Evolutionary conservation across 2,888 invertebrate genomes (phyloP), one percentile per base, ranked within the genome.

Genomic region (Cynaeus angustus): DNA sequence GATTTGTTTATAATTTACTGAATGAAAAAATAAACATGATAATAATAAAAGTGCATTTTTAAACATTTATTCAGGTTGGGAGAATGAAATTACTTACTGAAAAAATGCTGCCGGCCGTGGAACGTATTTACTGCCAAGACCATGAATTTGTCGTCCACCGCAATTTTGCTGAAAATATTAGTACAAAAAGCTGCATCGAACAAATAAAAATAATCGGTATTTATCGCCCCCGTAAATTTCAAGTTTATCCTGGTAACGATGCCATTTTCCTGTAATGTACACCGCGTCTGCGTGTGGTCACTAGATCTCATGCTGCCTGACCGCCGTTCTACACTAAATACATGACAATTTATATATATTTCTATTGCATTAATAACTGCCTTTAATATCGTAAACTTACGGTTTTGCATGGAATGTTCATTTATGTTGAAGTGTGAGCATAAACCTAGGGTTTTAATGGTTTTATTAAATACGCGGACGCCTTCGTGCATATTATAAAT

Each of bases 391-490:
- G 77, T 78, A 77, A 76, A 77, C 69, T 74, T 65, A 62, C 72
- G 73, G 69, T 75, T 78, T 75, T 71, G 74, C 74, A 71, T 68
- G 77, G 76, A 75, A 78, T 77, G 76, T 78, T 77, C 80, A 78
- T 77, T 79, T 77, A 77, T 71, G 78, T 67, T 74, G 76, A 79
- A 78, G 79, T 81, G 79, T 77, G 78, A 80, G 77, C 79, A 79
- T 81, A 81, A 81, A 80, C 69, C 78, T 72, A 75, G 68, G 50
- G 74, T 78, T 81, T 81, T 81, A 81, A 79, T 80, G 79, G 79
- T 80, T 81, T 80, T 80, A 81, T 81, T 79, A 80, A 80, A 80
- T 78, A 78, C 76, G 72, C 74, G 75, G 76, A 80, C 79, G 79
- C 79, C 75, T 72, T 73, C 70, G 76, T 68, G 58, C 61, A 69